Base-by-base conservation (phyloP, 2,888 invertebrate genomes). In the Eudemis profundana region DNA sequence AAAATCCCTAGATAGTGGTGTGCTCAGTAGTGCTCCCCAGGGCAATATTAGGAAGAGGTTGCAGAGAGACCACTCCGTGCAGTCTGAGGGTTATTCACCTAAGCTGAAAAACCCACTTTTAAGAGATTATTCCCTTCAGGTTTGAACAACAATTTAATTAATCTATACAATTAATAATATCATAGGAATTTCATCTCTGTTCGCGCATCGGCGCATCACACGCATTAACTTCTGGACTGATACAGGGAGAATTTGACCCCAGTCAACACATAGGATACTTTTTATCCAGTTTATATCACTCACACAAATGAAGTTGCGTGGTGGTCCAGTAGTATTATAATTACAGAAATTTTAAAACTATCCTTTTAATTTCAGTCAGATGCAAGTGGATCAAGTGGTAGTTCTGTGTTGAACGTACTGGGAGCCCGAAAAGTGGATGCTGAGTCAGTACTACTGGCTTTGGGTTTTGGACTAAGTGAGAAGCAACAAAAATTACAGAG, bases 341-440 rank as follows among this genome's bases (percentile, higher is more conserved):
- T 33, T 0, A 10, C 8, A 8, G 33, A 8, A 23, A 33, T 33
- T 8, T 2, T 8, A 10, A 12, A 33, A 33, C 10, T 1, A 1
- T 49, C 14, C 10, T 14, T 62, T 42, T 23, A 54, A 44, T 78
- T 78, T 3, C 77, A 92, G 92, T 92, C 92, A 50, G 92, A 92
- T 82, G 90, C 83, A 33, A 92, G 92, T 78, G 92, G 92, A 29
- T 92, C 92, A n/a, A 92, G 92, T 75, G 86, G 91, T 17, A 96
- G 96, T 77, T 97, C 97, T 94, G 96, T 97, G 36, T 95, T 97
- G 80, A 96, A 96, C 81, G 93, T 98, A 54, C 87, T 98, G 74
- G 97, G 97, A 74, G 94, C 96, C 15, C 93, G 98, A 40, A 95
- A 95, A 78, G 96, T 97, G 19, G 97, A 98, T 89, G 98, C 98